Evolutionary conservation across 2,113 vertebrate genomes (phyloP).

Genomic region (Phylloscopus whistleri): DNA sequence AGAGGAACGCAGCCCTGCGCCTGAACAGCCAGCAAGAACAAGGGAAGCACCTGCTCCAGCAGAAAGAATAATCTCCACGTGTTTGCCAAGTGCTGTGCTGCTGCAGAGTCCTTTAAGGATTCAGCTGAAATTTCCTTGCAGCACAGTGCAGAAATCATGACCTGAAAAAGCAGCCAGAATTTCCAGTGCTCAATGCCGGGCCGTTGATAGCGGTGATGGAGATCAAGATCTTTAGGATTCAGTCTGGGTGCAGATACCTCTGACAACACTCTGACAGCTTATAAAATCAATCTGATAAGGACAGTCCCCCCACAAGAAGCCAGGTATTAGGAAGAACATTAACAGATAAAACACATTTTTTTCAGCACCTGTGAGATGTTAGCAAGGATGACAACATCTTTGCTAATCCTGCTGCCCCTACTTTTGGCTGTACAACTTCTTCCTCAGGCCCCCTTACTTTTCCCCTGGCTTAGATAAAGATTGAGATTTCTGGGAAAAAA

Average conservation of each 20-base stretch:
- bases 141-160: not conserved
- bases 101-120: not conserved
- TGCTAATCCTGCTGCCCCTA: not conserved
- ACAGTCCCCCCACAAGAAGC: not conserved
- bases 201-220: fast-evolving
- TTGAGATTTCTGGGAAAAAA: not conserved
- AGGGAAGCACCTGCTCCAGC: too few relatives aligned
- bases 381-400: not conserved
- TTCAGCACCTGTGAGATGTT: not conserved
- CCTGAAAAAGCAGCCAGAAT: not conserved
- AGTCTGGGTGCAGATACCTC: not conserved
- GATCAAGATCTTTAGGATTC: not conserved
- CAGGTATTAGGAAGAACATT: not conserved
- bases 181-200: fast-evolving
- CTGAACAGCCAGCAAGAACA: not conserved
- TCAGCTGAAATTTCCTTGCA: not conserved
- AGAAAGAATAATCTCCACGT: not conserved
- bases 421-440: not conserved
- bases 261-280: not conserved
- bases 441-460: not conserved
- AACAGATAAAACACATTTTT: not conserved
- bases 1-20: not conserved
- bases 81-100: not conserved
- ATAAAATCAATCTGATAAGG: not conserved
- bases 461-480: not conserved